Evolutionary conservation across 2,797 vertebrate genomes (phyloP).

Genomic region (Microtus agrestis): DNA sequence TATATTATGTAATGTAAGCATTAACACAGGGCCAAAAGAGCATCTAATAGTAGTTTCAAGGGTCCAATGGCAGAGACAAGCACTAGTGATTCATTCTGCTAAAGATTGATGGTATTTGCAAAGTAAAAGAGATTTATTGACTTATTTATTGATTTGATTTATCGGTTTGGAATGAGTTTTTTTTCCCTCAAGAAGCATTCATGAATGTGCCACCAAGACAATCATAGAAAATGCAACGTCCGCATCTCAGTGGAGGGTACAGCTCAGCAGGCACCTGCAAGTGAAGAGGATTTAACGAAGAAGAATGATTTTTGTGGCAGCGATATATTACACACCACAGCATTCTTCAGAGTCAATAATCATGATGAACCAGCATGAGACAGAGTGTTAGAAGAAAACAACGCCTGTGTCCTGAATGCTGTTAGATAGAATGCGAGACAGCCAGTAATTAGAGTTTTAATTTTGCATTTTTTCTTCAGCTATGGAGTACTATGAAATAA

Average conservation of each 20-base stretch:
- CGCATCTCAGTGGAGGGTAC: conserved; percentile 55
- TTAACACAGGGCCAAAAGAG: conserved; percentile 35
- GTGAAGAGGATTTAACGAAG: conserved; percentile 71
- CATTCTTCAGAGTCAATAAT: conserved; percentile 65
- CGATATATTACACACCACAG: conserved; percentile 62
- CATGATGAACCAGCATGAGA: conserved; percentile 50
- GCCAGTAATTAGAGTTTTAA: conserved; percentile 8
- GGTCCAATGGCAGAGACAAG: conserved; percentile 27
- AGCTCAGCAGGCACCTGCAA: conserved; percentile 62
- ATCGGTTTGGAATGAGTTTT: conserved; percentile 73
- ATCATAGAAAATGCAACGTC: conserved; percentile 71
- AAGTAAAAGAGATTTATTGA: conserved; percentile 78
- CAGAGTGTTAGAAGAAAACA: conserved; percentile 35
- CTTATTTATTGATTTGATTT: conserved; percentile 82
- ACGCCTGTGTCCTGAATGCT: conserved; percentile 3
- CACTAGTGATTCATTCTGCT: conserved; percentile 60
- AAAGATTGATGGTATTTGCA: conserved; percentile 73
- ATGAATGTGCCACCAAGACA: conserved; percentile 68
- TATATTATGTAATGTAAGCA: conserved; percentile 46
- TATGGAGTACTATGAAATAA: background rate
- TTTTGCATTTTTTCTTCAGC: background rate
- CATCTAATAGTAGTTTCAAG: conserved; percentile 63
- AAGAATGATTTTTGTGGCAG: conserved; percentile 74
- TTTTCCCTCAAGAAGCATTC: conserved; percentile 47
- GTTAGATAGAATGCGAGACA: background rate